A percentile compares a stretch with the other conserved stretches of the same genome.
Conservation (phyloP, 2,888 invertebrate genomes). For the Horisme vitalbata region DNA sequence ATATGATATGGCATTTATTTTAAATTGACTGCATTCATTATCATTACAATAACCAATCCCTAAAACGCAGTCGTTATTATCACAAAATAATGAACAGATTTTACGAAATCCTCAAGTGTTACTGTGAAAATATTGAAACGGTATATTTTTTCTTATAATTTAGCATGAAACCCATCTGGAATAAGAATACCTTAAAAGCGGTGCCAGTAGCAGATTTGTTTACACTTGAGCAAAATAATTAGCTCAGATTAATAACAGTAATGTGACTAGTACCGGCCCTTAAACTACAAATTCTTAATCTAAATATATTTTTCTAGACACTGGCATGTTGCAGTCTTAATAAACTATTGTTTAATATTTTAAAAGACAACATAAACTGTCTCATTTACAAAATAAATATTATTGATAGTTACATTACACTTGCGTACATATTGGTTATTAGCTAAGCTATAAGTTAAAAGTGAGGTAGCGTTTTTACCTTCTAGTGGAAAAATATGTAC, state of each 20-base stretch:
- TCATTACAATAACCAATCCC: slow-evolving; percentile 21
- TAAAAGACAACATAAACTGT: slow-evolving; percentile 20
- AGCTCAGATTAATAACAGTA: slow-evolving; percentile 59
- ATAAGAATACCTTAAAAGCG: slow-evolving; percentile 12
- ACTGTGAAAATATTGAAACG: too few species aligned
- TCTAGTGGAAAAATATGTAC: slow-evolving; percentile 80
- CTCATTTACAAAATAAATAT: slow-evolving; percentile 35
- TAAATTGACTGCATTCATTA: slow-evolving; percentile 63
- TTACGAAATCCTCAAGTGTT: neutral
- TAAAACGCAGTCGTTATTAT: slow-evolving; percentile 25
- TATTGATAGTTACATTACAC: slow-evolving; percentile 25
- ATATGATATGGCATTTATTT: slow-evolving; percentile 79
- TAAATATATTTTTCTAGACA: slow-evolving; percentile 64
- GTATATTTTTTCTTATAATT: too few species aligned
- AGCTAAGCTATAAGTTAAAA: slow-evolving; percentile 79
- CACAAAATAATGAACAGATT: slow-evolving; percentile 11
- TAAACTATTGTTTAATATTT: slow-evolving; percentile 35
- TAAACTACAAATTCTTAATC: slow-evolving; percentile 60
- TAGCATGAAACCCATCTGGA: too few species aligned
- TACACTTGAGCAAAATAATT: slow-evolving; percentile 63
- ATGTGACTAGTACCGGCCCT: slow-evolving; percentile 78
- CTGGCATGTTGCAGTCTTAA: slow-evolving; percentile 76
- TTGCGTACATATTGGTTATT: slow-evolving; percentile 49
- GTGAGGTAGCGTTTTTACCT: slow-evolving; percentile 82
- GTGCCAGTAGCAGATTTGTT: slow-evolving; percentile 37